Evolutionary conservation across 2,113 vertebrate species (phyloP).

Genomic region (Panurus biarmicus): DNA sequence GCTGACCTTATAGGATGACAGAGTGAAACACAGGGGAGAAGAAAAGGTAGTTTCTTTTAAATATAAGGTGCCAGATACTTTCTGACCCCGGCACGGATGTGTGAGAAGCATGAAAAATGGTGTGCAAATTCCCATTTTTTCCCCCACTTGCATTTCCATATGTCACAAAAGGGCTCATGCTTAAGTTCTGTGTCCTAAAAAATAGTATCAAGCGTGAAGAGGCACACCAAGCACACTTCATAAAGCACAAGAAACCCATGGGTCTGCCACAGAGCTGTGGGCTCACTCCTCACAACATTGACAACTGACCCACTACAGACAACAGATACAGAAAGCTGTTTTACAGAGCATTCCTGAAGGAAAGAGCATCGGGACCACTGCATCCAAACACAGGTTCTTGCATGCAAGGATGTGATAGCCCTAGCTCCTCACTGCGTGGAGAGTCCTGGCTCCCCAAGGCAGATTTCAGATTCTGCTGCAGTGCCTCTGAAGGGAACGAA

Average conservation of each 20-base stretch:
- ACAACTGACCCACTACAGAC: background rate
- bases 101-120: background rate
- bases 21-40: background rate
- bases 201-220: accelerated
- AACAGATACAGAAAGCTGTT: background rate
- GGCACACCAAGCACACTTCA: background rate
- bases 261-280: background rate
- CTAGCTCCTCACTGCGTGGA: no score
- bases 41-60: background rate
- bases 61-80: background rate
- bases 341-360: background rate
- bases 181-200: background rate
- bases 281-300: background rate
- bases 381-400: accelerated
- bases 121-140: background rate
- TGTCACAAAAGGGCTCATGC: background rate
- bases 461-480: background rate
- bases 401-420: accelerated
- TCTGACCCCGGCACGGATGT: accelerated
- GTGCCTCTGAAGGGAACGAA: background rate
- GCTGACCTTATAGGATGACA: background rate
- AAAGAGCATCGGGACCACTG: background rate
- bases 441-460: background rate
- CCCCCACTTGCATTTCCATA: background rate
- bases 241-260: background rate